phyloP scores from a whole-genome alignment of 2,888 invertebrate genomes.

The Anodontia alba region DNA sequence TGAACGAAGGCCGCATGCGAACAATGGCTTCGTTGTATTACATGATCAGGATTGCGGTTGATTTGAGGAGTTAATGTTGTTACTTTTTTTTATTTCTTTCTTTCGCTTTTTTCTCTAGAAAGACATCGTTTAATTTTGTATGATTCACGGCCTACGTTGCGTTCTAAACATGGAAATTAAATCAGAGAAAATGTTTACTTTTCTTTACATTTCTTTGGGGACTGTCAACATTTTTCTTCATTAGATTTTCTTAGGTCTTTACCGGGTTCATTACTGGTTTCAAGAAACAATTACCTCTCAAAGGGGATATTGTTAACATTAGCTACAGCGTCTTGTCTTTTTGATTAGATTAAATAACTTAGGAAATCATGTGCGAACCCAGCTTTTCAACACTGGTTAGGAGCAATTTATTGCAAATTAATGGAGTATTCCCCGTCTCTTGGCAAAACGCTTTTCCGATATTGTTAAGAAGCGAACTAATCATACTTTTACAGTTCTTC shows the following conservation, averaged over 20 bases:
- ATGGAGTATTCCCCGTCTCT: slow-evolving; percentile 60
- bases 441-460: slow-evolving; percentile 42
- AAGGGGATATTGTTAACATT: slow-evolving; percentile 20
- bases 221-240: slow-evolving; percentile 56
- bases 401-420: slow-evolving; percentile 66
- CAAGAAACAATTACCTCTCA: slow-evolving; percentile 7
- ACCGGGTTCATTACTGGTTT: neutral
- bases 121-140: too few relatives aligned
- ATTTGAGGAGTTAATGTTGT: too few relatives aligned
- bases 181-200: slow-evolving; percentile 6
- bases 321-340: slow-evolving; percentile 35
- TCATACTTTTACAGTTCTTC: slow-evolving; percentile 24
- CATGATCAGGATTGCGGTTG: too few relatives aligned
- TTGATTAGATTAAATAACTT: slow-evolving; percentile 62
- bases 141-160: neutral
- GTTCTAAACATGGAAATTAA: neutral
- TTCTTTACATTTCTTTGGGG: neutral
- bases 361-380: slow-evolving; percentile 60
- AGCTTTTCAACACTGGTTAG: slow-evolving; percentile 61
- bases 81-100: too few relatives aligned
- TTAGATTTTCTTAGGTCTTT: slow-evolving; percentile 60
- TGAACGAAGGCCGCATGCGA: too few relatives aligned
- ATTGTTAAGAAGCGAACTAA: slow-evolving; percentile 18
- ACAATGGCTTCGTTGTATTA: too few relatives aligned
- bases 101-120: too few relatives aligned